phyloP scores from a whole-genome alignment of 2,888 invertebrate genomes.

The Drosophila longiperda region DNA sequence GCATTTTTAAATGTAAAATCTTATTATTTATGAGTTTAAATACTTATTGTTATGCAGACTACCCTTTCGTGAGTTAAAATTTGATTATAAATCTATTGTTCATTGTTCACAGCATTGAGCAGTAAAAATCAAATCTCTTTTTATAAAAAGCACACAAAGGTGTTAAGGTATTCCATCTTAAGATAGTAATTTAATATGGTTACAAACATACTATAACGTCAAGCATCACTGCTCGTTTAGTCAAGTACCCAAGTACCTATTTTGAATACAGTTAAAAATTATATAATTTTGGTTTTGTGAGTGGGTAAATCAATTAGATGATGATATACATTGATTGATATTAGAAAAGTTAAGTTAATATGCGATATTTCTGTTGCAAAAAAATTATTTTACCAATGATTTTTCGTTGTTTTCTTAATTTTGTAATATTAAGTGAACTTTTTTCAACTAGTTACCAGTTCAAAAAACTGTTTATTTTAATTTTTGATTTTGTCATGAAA shows the following conservation, averaged over 20 bases:
- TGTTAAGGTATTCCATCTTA: conserved; percentile 5
- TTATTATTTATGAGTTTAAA: not conserved
- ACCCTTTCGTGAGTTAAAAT: not conserved
- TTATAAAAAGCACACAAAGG: not conserved
- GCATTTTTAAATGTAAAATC: not conserved
- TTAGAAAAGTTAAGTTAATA: not conserved
- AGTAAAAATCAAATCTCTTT: not conserved
- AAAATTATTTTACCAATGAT: not conserved
- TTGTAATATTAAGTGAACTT: not conserved
- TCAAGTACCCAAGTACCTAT: not conserved
- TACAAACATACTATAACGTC: conserved; percentile 26
- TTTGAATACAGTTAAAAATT: not conserved
- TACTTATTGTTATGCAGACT: not conserved
- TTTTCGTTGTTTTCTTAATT: not conserved
- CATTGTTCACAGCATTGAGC: not conserved
- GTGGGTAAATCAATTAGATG: not conserved
- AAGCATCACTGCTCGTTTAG: conserved; percentile 34
- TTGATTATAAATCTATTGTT: not conserved
- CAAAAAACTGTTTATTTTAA: not conserved
- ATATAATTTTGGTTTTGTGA: not conserved
- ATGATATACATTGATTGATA: not conserved
- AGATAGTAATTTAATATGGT: conserved; percentile 21
- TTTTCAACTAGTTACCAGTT: not conserved
- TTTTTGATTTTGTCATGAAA: not conserved
- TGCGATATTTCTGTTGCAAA: not conserved